Conservation (phyloP, 2,113 vertebrate genomes). For the Furnarius figulus region DNA sequence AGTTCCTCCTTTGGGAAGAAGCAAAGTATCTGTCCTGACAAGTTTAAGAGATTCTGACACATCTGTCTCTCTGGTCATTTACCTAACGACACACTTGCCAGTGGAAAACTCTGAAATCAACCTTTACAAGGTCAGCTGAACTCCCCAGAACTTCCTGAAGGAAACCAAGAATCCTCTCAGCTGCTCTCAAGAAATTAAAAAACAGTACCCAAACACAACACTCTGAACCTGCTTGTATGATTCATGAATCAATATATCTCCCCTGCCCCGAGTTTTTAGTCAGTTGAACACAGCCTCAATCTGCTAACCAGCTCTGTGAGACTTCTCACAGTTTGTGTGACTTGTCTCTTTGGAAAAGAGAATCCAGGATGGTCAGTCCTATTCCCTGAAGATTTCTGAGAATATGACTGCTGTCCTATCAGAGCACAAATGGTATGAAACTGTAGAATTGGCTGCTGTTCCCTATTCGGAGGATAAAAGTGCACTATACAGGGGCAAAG, state of each 20-base stretch:
- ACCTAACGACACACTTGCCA: neutral
- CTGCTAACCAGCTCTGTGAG: neutral
- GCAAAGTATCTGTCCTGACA: neutral
- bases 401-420: neutral
- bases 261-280: neutral
- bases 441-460: neutral
- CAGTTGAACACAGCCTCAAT: neutral
- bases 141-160: neutral
- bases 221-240: neutral
- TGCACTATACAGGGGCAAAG: neutral
- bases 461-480: neutral
- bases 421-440: neutral
- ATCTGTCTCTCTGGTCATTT: neutral
- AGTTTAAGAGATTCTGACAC: neutral
- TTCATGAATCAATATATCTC: neutral
- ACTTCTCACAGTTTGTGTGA: neutral
- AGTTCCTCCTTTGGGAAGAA: neutral
- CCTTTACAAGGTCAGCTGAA: neutral
- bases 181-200: neutral
- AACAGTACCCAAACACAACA: neutral
- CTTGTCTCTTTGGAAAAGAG: neutral
- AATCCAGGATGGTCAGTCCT: neutral
- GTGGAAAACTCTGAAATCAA: neutral
- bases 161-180: neutral
- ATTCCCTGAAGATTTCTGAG: neutral